Evolutionary conservation across 2,888 invertebrate species (phyloP).

Genomic region (Syritta pipiens): DNA sequence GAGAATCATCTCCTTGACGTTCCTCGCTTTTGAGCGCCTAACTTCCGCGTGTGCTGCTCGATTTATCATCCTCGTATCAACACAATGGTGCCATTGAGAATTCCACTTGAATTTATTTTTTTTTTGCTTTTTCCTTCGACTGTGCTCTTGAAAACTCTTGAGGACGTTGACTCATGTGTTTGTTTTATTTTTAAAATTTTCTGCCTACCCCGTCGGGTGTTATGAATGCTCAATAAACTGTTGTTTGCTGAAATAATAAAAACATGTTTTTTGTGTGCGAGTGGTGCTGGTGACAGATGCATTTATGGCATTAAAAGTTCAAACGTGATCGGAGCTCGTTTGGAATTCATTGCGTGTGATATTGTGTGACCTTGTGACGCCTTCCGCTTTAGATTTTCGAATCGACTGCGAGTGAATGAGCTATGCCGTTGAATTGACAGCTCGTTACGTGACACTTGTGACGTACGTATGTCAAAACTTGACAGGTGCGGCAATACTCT

Average conservation of each 20-base stretch:
- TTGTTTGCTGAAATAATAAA: not conserved
- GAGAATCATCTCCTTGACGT: slow-evolving; percentile 7
- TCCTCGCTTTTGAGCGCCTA: not conserved
- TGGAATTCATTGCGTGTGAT: not conserved
- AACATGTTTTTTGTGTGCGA: not conserved
- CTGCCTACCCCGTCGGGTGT: not conserved
- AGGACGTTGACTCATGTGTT: slow-evolving; percentile 17
- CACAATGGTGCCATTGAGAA: slow-evolving; percentile 23
- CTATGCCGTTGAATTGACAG: too few species aligned
- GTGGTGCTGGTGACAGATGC: not conserved
- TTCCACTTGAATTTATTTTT: slow-evolving; percentile 3
- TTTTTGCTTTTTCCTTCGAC: too few species aligned
- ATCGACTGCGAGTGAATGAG: too few species aligned
- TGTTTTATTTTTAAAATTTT: not conserved
- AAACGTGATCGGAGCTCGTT: not conserved
- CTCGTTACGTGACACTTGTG: too few species aligned
- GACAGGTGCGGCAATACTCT: too few species aligned
- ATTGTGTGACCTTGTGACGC: not conserved
- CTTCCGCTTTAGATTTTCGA: slow-evolving; percentile 36
- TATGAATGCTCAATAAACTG: not conserved
- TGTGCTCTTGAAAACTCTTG: not conserved
- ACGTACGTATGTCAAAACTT: too few species aligned
- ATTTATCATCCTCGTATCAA: too few species aligned
- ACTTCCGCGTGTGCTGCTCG: slow-evolving; percentile 9
- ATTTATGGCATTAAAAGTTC: not conserved